phyloP scores from a whole-genome alignment of 2,113 vertebrate genomes.

The Asarcornis scutulata region DNA sequence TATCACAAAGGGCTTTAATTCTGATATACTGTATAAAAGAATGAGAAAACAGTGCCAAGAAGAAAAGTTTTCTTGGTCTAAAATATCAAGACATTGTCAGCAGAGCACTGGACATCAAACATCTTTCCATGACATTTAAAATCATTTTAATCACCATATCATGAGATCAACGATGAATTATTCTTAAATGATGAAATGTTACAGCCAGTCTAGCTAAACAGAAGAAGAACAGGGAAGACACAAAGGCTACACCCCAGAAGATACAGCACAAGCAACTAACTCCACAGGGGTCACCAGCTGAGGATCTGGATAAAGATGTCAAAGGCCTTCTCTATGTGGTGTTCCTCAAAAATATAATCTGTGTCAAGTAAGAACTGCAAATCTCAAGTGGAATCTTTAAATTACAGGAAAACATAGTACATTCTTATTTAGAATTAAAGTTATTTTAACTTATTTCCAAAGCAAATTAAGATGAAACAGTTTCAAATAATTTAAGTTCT shows the following conservation, averaged over 20 bases:
- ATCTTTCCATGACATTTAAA: not conserved
- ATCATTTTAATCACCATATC: not conserved
- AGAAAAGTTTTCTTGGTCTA: not conserved
- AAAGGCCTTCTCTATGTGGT: not conserved
- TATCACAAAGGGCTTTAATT: not conserved
- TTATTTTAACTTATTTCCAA: not conserved
- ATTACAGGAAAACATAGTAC: not conserved
- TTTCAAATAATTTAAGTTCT: not conserved
- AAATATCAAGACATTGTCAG: fast-evolving
- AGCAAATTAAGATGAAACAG: not conserved
- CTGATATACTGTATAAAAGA: not conserved
- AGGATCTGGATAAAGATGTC: not conserved
- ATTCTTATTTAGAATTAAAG: not conserved
- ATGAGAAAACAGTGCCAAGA: not conserved
- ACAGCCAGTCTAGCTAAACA: not conserved
- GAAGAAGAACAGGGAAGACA: not conserved
- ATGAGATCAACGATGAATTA: not conserved
- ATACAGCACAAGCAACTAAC: not conserved
- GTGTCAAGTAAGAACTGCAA: not conserved
- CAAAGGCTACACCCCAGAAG: not conserved
- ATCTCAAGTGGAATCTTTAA: not conserved
- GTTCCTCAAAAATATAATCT: not conserved
- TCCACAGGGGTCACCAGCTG: not conserved
- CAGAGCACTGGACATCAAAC: not conserved
- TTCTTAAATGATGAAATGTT: not conserved